Evolutionary conservation across 53 echinoderm and acorn worm genomes (phyloP).

Genomic region (Glandiceps talaboti): DNA sequence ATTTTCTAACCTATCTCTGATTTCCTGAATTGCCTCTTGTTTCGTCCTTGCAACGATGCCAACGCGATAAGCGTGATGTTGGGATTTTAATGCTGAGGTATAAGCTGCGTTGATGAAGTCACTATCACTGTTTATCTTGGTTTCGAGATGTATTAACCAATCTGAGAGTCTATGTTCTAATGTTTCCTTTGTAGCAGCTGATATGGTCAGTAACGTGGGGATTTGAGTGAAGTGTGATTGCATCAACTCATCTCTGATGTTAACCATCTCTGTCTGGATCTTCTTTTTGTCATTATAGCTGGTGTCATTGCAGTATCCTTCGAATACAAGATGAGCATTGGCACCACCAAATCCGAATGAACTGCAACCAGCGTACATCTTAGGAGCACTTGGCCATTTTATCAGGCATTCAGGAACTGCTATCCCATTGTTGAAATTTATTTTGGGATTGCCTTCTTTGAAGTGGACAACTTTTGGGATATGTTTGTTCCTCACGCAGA

Average conservation of each 20-base stretch:
- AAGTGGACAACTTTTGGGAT: conserved; percentile 96
- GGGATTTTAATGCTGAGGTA: conserved; percentile 70
- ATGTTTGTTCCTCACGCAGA: conserved; percentile 63
- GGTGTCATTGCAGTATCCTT: conserved; percentile 23
- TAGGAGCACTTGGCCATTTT: conserved; percentile 74
- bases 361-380: conserved; percentile 68
- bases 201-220: conserved; percentile 66
- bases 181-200: conserved; percentile 75
- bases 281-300: background rate
- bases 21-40: conserved; percentile 69
- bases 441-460: conserved; percentile 69
- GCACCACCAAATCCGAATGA: conserved; percentile 98
- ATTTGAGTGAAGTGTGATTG: background rate
- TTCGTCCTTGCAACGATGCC: conserved; percentile 73
- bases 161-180: conserved; percentile 57
- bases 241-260: conserved; percentile 10
- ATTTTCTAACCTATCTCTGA: conserved; percentile 72
- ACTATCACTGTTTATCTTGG: conserved; percentile 62
- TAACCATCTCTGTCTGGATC: conserved; percentile 5
- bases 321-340: conserved; percentile 82
- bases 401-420: conserved; percentile 73
- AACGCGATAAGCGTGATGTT: conserved; percentile 61
- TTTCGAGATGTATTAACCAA: conserved; percentile 69
- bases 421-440: conserved; percentile 78
- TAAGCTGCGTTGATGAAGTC: conserved; percentile 61